Base-by-base conservation (phyloP, 2,888 invertebrate genomes). In the Nemoura dubitans region DNA sequence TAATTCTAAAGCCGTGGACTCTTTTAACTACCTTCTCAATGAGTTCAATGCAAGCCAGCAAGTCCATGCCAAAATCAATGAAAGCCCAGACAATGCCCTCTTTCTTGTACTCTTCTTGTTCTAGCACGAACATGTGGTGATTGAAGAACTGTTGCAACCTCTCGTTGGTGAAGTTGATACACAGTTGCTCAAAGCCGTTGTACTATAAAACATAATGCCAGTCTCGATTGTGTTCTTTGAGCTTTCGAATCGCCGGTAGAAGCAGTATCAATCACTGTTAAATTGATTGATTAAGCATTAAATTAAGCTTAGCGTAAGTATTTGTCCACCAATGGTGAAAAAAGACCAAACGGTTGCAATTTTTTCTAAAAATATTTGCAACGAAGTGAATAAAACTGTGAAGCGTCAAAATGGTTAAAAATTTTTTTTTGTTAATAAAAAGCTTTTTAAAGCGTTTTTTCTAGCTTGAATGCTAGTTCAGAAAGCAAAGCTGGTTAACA, bases 111-210 rank as follows among this genome's bases (percentile, higher is more conserved):
- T 99, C 99, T 93, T 99, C 98, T 95, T 99, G 99, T 93, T 99
- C 99, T 93, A 99, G 94, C 90, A 99, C 98, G 93, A 99, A 99
- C 99, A 99, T 99, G 96, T 98, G 97, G 93, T 99, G 99, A 94
- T 99, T 99, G 96, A 99, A 99, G 95, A 99, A 99, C 94, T 99
- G 99, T 94, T 99, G 99, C 90, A 99, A 95, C 94, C 98, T 98
- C 93, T 99, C 99, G 93, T 99, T 99, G 93, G 99, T 99, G 94
- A 99, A 99, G 95, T 99, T 99, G 95, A 99, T 99, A 95, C 99
- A 99, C 93, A 99, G 95, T 95, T 99, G 99, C 93, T 99, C 99
- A 94, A 99, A 99, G 93, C 98, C 98, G 94, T 99, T 99, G 94
- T 94, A 98, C 98, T 98, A 81, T 81, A 81, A 81, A 81, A 81